Evolutionary conservation across 2,888 invertebrate species (phyloP).

Genomic region (Tridacna crocea): DNA sequence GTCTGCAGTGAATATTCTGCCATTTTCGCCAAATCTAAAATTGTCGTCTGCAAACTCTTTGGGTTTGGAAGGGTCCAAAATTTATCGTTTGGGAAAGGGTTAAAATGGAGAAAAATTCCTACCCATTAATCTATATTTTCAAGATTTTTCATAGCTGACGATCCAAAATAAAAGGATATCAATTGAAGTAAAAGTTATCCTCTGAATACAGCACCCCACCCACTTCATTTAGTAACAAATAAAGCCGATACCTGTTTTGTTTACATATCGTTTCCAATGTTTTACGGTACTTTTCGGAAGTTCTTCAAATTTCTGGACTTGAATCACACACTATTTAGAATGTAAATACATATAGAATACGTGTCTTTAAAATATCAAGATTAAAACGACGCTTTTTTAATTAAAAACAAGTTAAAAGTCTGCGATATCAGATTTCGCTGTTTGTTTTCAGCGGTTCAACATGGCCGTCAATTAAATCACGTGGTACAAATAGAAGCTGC

Average conservation of each 20-base stretch:
- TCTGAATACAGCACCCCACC: conserved; percentile 40
- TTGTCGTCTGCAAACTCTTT: too few species aligned
- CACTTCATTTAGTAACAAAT: conserved; percentile 30
- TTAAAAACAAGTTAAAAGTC: conserved; percentile 11
- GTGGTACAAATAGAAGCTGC: conserved; percentile 22
- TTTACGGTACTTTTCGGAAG: background rate
- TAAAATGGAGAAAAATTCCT: too few species aligned
- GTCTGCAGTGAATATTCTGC: too few species aligned
- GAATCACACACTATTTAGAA: background rate
- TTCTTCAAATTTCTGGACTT: background rate
- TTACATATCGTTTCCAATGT: conserved; percentile 28
- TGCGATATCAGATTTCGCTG: conserved; percentile 30
- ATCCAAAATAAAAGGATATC: background rate
- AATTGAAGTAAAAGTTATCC: background rate
- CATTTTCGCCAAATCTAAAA: too few species aligned
- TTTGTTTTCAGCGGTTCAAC: conserved; percentile 68
- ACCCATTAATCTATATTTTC: too few species aligned
- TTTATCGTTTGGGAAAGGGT: too few species aligned
- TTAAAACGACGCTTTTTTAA: background rate
- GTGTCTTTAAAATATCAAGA: background rate
- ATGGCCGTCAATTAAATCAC: conserved; percentile 66
- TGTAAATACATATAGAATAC: too few species aligned
- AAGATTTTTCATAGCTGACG: too few species aligned
- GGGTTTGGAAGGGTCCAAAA: too few species aligned
- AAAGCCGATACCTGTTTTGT: conserved; percentile 56